Percentiles rank a stretch among this genome's conserved stretches.
These are phyloP conservation scores for Hippopotamus amphibius DNA, from an alignment of 2,113 vertebrate genomes.

Conservation along the genomic window DNA sequence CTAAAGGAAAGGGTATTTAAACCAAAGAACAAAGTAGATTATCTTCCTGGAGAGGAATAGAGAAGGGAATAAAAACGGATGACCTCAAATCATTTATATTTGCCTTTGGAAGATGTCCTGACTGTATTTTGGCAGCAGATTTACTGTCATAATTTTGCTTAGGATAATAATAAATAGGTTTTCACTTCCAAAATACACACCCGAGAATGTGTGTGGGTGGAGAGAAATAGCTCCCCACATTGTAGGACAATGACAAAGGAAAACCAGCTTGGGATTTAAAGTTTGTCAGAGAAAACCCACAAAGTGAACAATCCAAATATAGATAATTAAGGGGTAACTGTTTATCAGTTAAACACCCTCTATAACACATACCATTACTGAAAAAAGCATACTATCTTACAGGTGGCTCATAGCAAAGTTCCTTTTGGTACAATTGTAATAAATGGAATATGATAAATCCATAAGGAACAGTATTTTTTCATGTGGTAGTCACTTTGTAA, in stretches of 20 bases:
- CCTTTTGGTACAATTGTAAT: not conserved
- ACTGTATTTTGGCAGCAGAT: constrained; percentile 42
- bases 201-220: constrained; percentile 48
- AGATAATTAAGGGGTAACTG: not conserved
- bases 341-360: not conserved
- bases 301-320: constrained; percentile 6
- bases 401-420: not conserved
- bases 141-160: constrained; percentile 55
- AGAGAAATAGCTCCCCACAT: constrained; percentile 17
- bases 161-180: constrained; percentile 61
- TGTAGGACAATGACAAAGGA: constrained; percentile 15
- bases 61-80: not conserved
- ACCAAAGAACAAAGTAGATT: not conserved
- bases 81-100: constrained; percentile 51
- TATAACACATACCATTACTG: not conserved
- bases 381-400: not conserved
- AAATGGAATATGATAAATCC: not conserved
- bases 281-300: constrained; percentile 18
- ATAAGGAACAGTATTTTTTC: not conserved
- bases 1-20: not conserved
- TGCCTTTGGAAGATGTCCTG: constrained; percentile 49
- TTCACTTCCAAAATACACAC: constrained; percentile 66
- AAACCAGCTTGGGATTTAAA: constrained; percentile 27
- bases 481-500: not conserved
- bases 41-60: not conserved